Percentiles rank a stretch among this genome's conserved stretches.
Conservation (phyloP, 2,113 vertebrate genomes). For the Leiothrix lutea region DNA sequence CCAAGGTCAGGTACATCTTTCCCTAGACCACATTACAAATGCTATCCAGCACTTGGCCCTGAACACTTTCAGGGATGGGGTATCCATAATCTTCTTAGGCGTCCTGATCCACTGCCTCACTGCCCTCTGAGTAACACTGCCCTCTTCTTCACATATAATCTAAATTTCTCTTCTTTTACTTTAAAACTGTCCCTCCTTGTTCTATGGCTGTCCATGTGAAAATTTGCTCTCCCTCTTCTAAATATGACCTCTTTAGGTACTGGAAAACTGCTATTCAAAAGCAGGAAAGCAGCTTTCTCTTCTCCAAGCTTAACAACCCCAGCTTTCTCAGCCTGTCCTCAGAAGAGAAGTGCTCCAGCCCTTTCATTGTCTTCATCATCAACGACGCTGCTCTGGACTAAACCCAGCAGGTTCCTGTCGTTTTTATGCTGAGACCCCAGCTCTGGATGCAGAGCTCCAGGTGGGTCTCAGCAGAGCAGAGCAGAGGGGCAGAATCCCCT, state of each 20-base stretch:
- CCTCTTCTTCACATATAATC: neutral
- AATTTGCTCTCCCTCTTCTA: neutral
- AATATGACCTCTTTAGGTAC: neutral
- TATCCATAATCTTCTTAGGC: neutral
- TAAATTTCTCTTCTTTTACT: neutral
- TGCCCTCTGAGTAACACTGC: neutral
- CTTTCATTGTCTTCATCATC: neutral
- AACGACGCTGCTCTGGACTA: accelerated
- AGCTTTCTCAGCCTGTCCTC: neutral
- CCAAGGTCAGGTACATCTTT: neutral
- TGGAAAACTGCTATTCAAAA: neutral
- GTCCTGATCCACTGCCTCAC: neutral
- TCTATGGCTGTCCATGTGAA: neutral
- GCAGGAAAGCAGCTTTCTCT: neutral
- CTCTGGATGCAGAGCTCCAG: neutral
- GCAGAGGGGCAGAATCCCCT: neutral
- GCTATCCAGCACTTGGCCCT: neutral
- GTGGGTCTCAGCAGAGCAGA: neutral
- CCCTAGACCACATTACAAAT: neutral
- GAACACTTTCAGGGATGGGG: neutral
- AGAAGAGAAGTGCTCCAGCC: neutral
- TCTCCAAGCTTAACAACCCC: neutral
- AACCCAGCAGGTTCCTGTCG: accelerated
- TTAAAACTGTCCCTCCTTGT: neutral
- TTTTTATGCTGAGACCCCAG: neutral